These are phyloP conservation scores for Resseliella maxima DNA, from an alignment of 2,888 invertebrate species.

Conservation along the genomic window DNA sequence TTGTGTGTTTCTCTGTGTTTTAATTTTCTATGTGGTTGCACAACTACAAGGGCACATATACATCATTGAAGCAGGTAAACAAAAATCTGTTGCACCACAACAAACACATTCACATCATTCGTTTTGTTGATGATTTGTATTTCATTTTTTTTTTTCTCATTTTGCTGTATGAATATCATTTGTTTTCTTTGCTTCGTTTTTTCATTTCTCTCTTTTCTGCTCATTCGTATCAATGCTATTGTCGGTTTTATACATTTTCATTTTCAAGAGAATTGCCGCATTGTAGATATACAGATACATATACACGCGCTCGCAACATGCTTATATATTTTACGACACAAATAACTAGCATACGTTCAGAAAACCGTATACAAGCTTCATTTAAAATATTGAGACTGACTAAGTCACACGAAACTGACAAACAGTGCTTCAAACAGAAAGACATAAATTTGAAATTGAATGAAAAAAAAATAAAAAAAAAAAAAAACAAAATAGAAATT, in stretches of 20 bases:
- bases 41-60: slow-evolving; percentile 21
- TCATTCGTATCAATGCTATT: background rate
- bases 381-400: slow-evolving; percentile 16
- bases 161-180: too few species aligned
- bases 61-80: slow-evolving; percentile 10
- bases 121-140: background rate
- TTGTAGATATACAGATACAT: too few species aligned
- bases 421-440: background rate
- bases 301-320: background rate
- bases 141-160: background rate
- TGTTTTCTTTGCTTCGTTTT: background rate
- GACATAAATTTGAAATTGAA: background rate
- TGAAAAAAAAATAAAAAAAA: background rate
- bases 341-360: background rate
- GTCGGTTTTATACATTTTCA: background rate
- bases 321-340: background rate
- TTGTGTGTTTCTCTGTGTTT: too few species aligned
- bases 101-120: background rate
- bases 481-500: background rate
- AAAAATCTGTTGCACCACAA: slow-evolving; percentile 37
- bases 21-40: background rate
- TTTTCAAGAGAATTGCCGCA: background rate
- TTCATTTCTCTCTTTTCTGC: background rate
- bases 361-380: background rate
- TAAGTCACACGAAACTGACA: background rate